Percentiles rank a stretch among this genome's conserved stretches.
Conservation (phyloP, 2,888 invertebrate species). For the Parnassius mnemosyne region DNA sequence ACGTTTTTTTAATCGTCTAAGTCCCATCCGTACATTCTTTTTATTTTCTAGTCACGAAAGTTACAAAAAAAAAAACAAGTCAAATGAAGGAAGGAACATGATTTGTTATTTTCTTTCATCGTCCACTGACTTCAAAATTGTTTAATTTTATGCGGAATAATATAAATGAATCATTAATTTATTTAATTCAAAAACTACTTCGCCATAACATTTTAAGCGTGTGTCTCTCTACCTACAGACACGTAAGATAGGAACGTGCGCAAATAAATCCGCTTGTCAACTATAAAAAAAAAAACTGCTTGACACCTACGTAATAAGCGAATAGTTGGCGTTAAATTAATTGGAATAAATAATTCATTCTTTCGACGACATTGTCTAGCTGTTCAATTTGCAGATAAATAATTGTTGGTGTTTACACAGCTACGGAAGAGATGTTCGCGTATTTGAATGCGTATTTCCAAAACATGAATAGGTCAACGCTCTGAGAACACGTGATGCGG, state of each 20-base stretch:
- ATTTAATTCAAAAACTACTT: slow-evolving; percentile 25
- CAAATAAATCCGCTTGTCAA: slow-evolving; percentile 41
- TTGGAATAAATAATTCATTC: slow-evolving; percentile 43
- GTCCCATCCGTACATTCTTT: slow-evolving; percentile 5
- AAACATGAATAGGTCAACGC: slow-evolving; percentile 73
- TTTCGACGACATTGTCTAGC: slow-evolving; percentile 27
- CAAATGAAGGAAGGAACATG: slow-evolving; percentile 13
- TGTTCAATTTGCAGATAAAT: slow-evolving; percentile 49
- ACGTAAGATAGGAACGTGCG: slow-evolving; percentile 2
- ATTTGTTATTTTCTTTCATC: slow-evolving; percentile 20
- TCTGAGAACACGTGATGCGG: slow-evolving; percentile 67
- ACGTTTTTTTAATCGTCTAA: slow-evolving; percentile 1
- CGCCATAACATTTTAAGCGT: slow-evolving; percentile 20
- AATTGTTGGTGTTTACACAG: slow-evolving; percentile 29
- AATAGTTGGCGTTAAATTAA: slow-evolving; percentile 46
- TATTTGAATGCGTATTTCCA: slow-evolving; percentile 61
- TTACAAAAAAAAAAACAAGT: slow-evolving; percentile 15
- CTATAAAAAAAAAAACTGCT: slow-evolving; percentile 42
- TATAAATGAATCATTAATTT: slow-evolving; percentile 28
- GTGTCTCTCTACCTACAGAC: slow-evolving; percentile 1
- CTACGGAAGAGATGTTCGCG: slow-evolving; percentile 31
- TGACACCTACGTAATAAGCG: slow-evolving; percentile 41
- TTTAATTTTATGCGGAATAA: slow-evolving; percentile 15
- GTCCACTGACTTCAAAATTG: slow-evolving; percentile 19
- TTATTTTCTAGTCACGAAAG: slow-evolving; percentile 21